Evolutionary conservation across 1,140 invertebrate species (phyloP).

Genomic region (Amyelois transitella): DNA sequence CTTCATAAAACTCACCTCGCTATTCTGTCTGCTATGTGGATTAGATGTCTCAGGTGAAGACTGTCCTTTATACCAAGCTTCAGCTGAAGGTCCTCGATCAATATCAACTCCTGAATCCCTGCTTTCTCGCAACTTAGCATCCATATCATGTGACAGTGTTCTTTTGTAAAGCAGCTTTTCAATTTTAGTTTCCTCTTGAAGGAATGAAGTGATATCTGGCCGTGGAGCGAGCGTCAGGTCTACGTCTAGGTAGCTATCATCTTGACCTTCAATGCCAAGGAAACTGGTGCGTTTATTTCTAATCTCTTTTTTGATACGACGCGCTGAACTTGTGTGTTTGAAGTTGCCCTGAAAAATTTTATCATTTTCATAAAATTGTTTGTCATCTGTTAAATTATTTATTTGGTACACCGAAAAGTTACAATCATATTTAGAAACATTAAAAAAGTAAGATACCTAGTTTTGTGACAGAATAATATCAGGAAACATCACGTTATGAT

Average conservation of each 20-base stretch:
- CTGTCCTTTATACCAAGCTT: slow-evolving; percentile 77
- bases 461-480: no score
- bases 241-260: slow-evolving; percentile 79
- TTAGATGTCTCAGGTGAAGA: slow-evolving; percentile 78
- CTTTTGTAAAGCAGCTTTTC: slow-evolving; percentile 82
- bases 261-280: slow-evolving; percentile 85
- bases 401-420: no score
- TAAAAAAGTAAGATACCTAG: no score
- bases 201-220: slow-evolving; percentile 85
- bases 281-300: slow-evolving; percentile 89
- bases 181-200: slow-evolving; percentile 86
- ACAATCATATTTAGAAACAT: no score
- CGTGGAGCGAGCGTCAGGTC: slow-evolving; percentile 82
- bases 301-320: slow-evolving; percentile 89
- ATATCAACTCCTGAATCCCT: slow-evolving; percentile 86
- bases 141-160: slow-evolving; percentile 75
- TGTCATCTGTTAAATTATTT: no score
- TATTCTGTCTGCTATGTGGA: slow-evolving; percentile 85
- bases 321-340: slow-evolving; percentile 86
- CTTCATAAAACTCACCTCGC: slow-evolving; percentile 75
- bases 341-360: slow-evolving; percentile 74
- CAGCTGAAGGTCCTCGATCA: slow-evolving; percentile 76
- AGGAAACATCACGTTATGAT: no score
- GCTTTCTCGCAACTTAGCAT: slow-evolving; percentile 76
- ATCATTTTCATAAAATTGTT: no score